Percentiles rank a stretch among this genome's conserved stretches.
phyloP scores from a whole-genome alignment of 2,888 invertebrate genomes.

The Pandemis heparana region DNA sequence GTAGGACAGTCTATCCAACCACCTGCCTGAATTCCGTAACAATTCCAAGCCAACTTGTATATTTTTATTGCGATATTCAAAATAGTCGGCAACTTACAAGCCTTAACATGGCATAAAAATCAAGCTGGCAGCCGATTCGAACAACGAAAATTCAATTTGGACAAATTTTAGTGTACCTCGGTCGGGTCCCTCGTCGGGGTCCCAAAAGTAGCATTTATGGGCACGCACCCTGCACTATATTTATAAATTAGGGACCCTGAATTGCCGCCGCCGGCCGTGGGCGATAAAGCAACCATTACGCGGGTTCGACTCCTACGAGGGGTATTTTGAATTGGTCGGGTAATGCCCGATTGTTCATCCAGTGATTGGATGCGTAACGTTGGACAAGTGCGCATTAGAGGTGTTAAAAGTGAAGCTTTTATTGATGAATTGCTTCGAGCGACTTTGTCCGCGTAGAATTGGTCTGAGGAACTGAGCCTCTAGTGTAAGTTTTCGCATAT shows the following conservation, averaged over 20 bases:
- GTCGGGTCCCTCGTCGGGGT: not conserved
- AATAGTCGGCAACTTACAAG: not conserved
- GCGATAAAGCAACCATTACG: slow-evolving; percentile 77
- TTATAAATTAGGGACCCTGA: slow-evolving; percentile 77
- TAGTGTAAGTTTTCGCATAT: no score
- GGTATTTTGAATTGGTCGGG: slow-evolving; percentile 1
- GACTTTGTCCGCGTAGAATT: no score
- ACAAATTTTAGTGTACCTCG: slow-evolving; percentile 13
- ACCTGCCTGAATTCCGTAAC: no score
- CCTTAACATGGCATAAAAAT: not conserved
- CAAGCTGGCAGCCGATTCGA: not conserved
- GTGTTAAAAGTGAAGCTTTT: not conserved
- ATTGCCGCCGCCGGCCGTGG: slow-evolving; percentile 65
- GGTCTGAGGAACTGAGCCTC: no score
- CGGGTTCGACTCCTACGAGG: slow-evolving; percentile 44
- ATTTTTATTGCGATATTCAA: no score
- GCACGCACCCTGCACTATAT: slow-evolving; percentile 56
- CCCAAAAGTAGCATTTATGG: slow-evolving; percentile 42
- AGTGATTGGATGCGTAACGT: not conserved
- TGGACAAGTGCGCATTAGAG: not conserved
- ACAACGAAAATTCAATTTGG: slow-evolving; percentile 28
- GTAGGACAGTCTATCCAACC: no score
- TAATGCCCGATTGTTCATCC: not conserved
- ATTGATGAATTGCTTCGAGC: no score
- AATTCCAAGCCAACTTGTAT: no score